A percentile compares a stretch with the other conserved stretches of the same genome.
Conservation (phyloP, 2,797 vertebrate species). For the Chromis chromis region DNA sequence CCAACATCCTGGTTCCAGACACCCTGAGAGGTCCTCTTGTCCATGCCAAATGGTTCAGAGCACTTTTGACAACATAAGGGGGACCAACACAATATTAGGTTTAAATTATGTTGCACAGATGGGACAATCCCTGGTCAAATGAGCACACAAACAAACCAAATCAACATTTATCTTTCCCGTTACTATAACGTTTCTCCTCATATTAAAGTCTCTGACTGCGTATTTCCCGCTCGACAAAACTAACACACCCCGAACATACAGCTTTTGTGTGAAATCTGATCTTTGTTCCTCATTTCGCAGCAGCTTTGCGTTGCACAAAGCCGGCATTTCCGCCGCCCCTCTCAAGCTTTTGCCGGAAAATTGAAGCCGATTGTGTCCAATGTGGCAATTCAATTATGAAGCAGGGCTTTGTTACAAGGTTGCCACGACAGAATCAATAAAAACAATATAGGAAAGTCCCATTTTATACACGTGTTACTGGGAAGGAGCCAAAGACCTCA, state of each 20-base stretch:
- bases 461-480: slow-evolving; percentile 69
- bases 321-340: slow-evolving; percentile 28
- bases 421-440: slow-evolving; percentile 84
- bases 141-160: slow-evolving; percentile 16
- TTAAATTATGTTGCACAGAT: slow-evolving; percentile 24
- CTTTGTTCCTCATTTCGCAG: slow-evolving; percentile 21
- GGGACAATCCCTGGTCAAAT: slow-evolving; percentile 8
- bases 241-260: neutral
- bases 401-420: slow-evolving; percentile 75
- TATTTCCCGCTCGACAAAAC: neutral
- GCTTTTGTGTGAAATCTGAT: slow-evolving; percentile 33
- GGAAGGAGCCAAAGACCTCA: slow-evolving; percentile 44
- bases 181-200: neutral
- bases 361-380: slow-evolving; percentile 62
- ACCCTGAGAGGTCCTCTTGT: too few species aligned
- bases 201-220: neutral
- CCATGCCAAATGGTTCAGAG: too few species aligned
- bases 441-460: slow-evolving; percentile 78
- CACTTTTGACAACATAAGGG: too few species aligned
- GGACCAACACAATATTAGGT: neutral
- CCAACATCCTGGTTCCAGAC: too few species aligned
- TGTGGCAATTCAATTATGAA: slow-evolving; percentile 80
- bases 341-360: slow-evolving; percentile 34
- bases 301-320: slow-evolving; percentile 36
- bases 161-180: neutral